Base-by-base conservation (phyloP, 2,888 invertebrate species). In the Pediacus dermestoides region DNA sequence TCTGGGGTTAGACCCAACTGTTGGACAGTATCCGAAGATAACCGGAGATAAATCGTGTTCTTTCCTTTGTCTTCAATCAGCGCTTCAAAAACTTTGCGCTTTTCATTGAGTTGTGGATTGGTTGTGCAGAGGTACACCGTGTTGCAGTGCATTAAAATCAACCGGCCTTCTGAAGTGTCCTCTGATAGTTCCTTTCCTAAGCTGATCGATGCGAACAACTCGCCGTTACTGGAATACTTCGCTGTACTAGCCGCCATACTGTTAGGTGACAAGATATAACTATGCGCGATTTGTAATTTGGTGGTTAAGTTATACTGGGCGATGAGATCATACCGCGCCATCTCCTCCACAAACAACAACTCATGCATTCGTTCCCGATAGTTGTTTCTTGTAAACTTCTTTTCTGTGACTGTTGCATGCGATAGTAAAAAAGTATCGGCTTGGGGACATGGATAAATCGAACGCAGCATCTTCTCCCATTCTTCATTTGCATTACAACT, bases 131-230 rank as follows among this genome's bases (percentile, higher is more conserved):
- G 34, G 45, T 55, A 76, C 4, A 87, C 81, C 22, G 78, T 78
- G 42, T 78, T 80, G 60, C 87, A 88, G 57, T 85, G 85, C 57
- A 83, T 83, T 9, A 88, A 69, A 42, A 89, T 82, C 8, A 89
- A 71, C 14, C 88, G 74, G 1, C 89, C 89, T 30, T 86, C 85
- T 7, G 85, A 81, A 2, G 88, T 86, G 61, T 89, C 89, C 63
- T 88, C 88, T 0, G 86, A 86, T 26, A 89, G 73, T 57, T 84
- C 82, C 58, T 83, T 81, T 13, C 80, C 80, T 23, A 88, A 67
- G 34, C 76, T 76, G 69, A 88, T 75, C 40, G 82, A 72, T 4
- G 84, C 88, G 68, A 85, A 88, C 16, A 88, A 68, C 66, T 88
- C 87, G 9, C 85, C 86, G 11, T 80, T 76, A 51, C 80, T 76